These are phyloP conservation scores for Smutsia temminckii DNA, from an alignment of 2,797 vertebrate genomes.

Conservation along the genomic window DNA sequence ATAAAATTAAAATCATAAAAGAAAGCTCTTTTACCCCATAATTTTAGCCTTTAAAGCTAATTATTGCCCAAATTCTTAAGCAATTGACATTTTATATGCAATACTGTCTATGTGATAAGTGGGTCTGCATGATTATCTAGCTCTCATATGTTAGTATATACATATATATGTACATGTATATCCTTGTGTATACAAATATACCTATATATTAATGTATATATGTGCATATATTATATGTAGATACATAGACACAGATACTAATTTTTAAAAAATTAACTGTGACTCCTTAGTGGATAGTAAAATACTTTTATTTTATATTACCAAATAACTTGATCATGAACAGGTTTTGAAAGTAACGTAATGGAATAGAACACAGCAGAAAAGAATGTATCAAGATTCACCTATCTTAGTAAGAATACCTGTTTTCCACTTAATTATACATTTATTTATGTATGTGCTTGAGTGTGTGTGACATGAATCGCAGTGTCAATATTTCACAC, in stretches of 20 bases:
- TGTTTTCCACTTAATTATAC: neutral
- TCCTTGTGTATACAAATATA: neutral
- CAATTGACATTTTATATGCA: neutral
- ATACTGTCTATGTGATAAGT: neutral
- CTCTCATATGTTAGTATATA: neutral
- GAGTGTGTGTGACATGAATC: neutral
- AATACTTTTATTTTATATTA: neutral
- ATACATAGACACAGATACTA: neutral
- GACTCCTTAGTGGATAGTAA: neutral
- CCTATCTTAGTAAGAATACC: neutral
- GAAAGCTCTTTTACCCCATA: neutral
- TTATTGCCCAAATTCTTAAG: neutral
- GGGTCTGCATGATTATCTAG: neutral
- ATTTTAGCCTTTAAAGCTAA: slow-evolving; percentile 35
- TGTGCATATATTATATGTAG: neutral
- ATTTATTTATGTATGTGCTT: neutral
- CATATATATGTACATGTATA: neutral
- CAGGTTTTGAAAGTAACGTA: neutral
- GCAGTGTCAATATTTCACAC: neutral
- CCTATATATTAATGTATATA: fast-evolving
- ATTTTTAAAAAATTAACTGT: neutral
- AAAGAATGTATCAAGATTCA: neutral
- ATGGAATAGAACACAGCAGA: neutral
- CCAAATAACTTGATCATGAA: neutral
- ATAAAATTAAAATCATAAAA: slow-evolving; percentile 26